Evolutionary conservation across 2,113 vertebrate species (phyloP).

Genomic region (Motacilla alba): DNA sequence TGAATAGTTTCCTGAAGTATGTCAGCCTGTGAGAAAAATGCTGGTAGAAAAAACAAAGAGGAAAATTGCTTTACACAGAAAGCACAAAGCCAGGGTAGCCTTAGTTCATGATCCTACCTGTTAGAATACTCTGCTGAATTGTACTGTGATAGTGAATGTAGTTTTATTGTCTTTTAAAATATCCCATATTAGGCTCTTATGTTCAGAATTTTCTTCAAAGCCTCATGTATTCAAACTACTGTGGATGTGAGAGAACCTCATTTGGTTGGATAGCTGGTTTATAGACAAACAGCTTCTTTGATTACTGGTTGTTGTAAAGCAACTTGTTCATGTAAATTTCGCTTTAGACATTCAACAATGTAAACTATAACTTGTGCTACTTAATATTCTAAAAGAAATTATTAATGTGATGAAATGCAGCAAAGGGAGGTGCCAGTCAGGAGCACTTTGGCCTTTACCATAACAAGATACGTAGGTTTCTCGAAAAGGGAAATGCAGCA

Average conservation of each 20-base stretch:
- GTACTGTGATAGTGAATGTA: background rate
- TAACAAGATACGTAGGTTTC: background rate
- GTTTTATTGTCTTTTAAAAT: background rate
- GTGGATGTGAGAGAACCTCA: background rate
- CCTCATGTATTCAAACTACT: background rate
- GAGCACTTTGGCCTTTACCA: background rate
- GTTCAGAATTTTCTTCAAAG: background rate
- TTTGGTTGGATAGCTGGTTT: background rate
- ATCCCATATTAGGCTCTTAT: background rate
- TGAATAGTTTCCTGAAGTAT: background rate
- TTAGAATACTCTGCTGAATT: background rate
- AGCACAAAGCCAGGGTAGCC: background rate
- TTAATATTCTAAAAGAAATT: background rate
- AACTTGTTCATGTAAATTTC: background rate
- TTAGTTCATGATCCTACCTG: background rate
- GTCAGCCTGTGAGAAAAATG: background rate
- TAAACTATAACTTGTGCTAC: background rate
- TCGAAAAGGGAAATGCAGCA: background rate
- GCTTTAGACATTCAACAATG: background rate
- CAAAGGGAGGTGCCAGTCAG: background rate
- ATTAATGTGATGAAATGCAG: background rate
- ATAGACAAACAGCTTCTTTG: background rate
- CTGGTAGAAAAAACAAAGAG: background rate
- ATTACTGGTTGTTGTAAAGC: background rate
- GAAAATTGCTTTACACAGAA: background rate